These are phyloP conservation scores for Bovichtus variegatus DNA, from an alignment of 2,797 vertebrate genomes.

Conservation along the genomic window DNA sequence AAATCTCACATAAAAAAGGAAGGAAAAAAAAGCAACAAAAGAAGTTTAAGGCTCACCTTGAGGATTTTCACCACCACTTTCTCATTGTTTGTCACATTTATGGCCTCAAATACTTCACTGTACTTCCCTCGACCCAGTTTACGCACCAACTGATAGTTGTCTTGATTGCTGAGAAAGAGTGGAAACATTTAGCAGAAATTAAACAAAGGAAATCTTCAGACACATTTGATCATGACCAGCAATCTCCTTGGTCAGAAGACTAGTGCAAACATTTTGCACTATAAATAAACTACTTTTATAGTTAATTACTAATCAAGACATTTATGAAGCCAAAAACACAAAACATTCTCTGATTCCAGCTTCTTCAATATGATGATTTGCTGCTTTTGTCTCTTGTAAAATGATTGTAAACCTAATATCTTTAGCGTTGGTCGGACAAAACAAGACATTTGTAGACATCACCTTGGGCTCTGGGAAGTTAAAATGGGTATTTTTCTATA, in stretches of 20 bases:
- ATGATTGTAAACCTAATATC: not conserved
- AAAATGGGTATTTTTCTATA: too few relatives aligned
- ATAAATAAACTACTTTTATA: too few relatives aligned
- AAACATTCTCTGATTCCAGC: not conserved
- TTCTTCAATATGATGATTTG: not conserved
- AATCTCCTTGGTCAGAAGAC: not conserved
- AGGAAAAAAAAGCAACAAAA: not conserved
- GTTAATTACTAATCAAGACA: not conserved
- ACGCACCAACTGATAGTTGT: conserved; percentile 97
- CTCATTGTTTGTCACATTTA: conserved; percentile 98
- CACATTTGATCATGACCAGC: not conserved
- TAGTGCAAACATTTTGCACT: too few relatives aligned
- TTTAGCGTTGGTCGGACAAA: not conserved
- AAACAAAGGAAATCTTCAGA: not conserved
- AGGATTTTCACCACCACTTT: conserved; percentile 98
- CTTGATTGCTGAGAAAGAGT: conserved; percentile 91
- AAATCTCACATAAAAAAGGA: not conserved
- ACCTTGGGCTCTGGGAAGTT: too few relatives aligned
- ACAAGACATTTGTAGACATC: not conserved
- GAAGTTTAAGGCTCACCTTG: conserved; percentile 87
- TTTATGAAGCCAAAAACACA: not conserved
- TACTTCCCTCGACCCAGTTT: conserved; percentile 98
- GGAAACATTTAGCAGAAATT: conserved; percentile 5
- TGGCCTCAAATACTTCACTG: conserved; percentile 98
- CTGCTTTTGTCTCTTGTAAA: not conserved